Base-by-base conservation (phyloP, 1,140 invertebrate species). In the Rhagoletis zephyria region DNA sequence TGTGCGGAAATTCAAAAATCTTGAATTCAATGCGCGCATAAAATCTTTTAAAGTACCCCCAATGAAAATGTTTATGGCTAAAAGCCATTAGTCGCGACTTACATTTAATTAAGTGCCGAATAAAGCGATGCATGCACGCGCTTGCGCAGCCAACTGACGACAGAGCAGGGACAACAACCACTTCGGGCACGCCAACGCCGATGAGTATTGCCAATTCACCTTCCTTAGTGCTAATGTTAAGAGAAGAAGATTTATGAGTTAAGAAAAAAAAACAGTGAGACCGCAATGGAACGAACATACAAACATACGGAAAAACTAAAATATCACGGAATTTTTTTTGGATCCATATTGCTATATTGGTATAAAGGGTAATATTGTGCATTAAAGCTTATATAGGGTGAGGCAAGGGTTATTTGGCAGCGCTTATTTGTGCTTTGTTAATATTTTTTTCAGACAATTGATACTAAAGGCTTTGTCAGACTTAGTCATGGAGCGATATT, bases 21-120 rank as follows among this genome's bases (percentile, higher is more conserved):
- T 19, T 30, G 30, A 30, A 4, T 64, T 64, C 63, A 64, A 64
- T 19, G n/a, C 30, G 63, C 63, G 30, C 63, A 30, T 1, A 64
- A 19, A 64, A 64, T 19, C 9, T 30, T 19, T 6, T 4, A 64
- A 64, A 19, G n/a, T 19, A 64, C 6, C 0, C n/a, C 19, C 7
- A 5, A 64, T 64, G n/a, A 19, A 19, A 14, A 12, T 30, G 10
- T 64, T 64, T 64, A 64, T 64, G 63, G 63, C 63, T 5, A 64
- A 64, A 64, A 64, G 30, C 9, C 63, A 19, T 64, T 64, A 64
- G 63, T 19, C 16, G 63, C 63, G 63, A 19, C n/a, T 64, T 19
- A 64, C n/a, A 64, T 64, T 64, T 30, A 64, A 64, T 64, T 64
- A 64, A 64, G 63, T 64, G 63, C 63, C 63, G 63, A 64, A 64